These are phyloP conservation scores for Amphimedon queenslandica DNA, from an alignment of 37 sponge, comb jelly and placozoan species.

Conservation along the genomic window DNA sequence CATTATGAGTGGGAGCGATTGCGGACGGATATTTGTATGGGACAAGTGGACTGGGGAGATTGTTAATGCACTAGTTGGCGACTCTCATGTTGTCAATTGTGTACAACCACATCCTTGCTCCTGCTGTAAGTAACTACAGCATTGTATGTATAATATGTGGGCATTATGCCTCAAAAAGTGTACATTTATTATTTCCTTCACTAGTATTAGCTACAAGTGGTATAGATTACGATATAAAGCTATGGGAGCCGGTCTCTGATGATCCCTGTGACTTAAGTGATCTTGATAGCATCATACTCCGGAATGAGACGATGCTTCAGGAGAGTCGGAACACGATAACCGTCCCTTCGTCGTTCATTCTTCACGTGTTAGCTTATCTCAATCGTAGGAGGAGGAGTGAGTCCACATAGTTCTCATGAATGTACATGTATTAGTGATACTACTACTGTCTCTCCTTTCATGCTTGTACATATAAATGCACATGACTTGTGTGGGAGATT, in stretches of 20 bases:
- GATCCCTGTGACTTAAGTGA: slow-evolving; percentile 31
- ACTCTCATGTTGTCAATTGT: slow-evolving; percentile 91
- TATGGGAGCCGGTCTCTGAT: slow-evolving; percentile 69
- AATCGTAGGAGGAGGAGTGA: slow-evolving; percentile 53
- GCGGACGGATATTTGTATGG: slow-evolving; percentile 90
- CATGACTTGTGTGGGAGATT: no score
- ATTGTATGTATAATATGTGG: slow-evolving; percentile 8
- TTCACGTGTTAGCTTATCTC: slow-evolving; percentile 67
- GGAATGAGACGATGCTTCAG: slow-evolving; percentile 76
- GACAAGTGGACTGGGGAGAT: slow-evolving; percentile 83
- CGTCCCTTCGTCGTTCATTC: slow-evolving; percentile 59
- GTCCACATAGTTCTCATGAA: no score
- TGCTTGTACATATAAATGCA: no score
- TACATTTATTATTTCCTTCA: no score
- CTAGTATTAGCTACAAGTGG: slow-evolving; percentile 85
- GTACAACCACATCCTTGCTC: slow-evolving; percentile 90
- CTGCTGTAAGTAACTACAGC: slow-evolving; percentile 33
- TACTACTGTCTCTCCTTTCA: no score
- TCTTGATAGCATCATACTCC: slow-evolving; percentile 40
- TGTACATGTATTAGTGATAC: no score
- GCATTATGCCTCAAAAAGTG: not conserved
- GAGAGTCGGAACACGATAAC: slow-evolving; percentile 76
- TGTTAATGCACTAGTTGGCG: slow-evolving; percentile 67
- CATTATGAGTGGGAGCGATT: slow-evolving; percentile 89
- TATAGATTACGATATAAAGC: slow-evolving; percentile 83